These are phyloP conservation scores for Xiphorhynchus elegans DNA, from an alignment of 2,113 vertebrate genomes.

Conservation along the genomic window DNA sequence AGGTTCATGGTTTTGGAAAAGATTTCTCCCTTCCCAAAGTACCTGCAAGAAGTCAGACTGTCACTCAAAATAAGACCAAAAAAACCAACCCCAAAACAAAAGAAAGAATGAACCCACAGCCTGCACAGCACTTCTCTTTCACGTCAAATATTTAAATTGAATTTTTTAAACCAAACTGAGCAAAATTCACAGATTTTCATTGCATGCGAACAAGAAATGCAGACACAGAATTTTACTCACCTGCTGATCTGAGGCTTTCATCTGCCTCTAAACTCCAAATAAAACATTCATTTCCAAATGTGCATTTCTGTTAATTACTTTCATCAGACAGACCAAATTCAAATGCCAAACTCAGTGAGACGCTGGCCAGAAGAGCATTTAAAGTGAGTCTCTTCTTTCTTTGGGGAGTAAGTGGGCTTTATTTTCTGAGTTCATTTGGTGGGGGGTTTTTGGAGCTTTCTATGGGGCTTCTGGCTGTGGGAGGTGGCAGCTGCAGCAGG, in stretches of 20 bases:
- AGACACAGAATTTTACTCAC: background rate
- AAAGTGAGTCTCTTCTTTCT: background rate
- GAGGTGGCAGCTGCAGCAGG: background rate
- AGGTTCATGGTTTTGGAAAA: background rate
- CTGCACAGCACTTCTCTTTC: background rate
- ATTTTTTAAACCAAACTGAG: background rate
- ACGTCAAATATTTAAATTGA: background rate
- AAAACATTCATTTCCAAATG: background rate
- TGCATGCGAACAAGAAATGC: background rate
- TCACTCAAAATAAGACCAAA: background rate
- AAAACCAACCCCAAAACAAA: too few species aligned
- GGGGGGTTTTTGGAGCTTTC: background rate
- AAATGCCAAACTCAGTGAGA: background rate
- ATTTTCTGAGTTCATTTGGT: background rate
- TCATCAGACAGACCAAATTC: background rate
- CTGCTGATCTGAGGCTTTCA: background rate
- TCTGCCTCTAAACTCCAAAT: background rate
- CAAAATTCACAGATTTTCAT: background rate
- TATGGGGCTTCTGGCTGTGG: rapidly evolving
- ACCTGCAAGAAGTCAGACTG: background rate
- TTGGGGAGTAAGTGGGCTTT: background rate
- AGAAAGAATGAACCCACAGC: background rate
- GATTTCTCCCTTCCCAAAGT: background rate
- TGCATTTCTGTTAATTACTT: background rate
- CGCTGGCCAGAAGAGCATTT: background rate